Conservation (phyloP, 2,797 vertebrate species). For the Lagorchestes hirsutus region DNA sequence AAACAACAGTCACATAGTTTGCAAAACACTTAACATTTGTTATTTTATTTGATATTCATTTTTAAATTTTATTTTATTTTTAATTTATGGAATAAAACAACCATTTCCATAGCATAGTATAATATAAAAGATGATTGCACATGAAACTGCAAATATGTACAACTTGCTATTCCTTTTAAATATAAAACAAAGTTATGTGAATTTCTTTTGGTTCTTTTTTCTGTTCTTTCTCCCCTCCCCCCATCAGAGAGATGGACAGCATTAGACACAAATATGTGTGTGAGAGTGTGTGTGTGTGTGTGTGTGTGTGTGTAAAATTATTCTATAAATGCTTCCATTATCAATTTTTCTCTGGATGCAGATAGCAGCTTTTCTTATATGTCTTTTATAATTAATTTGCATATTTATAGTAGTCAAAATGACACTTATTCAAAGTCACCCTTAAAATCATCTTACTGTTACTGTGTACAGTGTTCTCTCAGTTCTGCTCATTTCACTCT, state of each 20-base stretch:
- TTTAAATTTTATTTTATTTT: background rate
- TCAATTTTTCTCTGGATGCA: background rate
- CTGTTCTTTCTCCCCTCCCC: background rate
- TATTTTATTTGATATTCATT: background rate
- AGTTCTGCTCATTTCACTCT: background rate
- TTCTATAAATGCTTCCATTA: background rate
- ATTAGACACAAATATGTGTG: too few species aligned
- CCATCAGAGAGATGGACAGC: background rate
- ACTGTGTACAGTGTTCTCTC: background rate
- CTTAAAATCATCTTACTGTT: background rate
- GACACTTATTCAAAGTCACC: background rate
- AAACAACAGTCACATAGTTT: background rate
- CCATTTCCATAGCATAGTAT: background rate
- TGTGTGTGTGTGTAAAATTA: background rate
- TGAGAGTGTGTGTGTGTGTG: background rate
- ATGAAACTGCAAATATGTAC: background rate
- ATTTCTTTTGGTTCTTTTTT: background rate
- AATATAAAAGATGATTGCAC: background rate
- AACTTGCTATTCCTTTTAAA: background rate
- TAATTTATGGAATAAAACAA: background rate
- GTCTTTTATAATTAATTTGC: background rate
- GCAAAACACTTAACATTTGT: background rate
- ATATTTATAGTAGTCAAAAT: background rate
- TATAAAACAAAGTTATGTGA: background rate
- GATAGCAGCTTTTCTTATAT: background rate